Base-by-base conservation (phyloP, 2,888 invertebrate genomes). In the Baccha elongata region DNA sequence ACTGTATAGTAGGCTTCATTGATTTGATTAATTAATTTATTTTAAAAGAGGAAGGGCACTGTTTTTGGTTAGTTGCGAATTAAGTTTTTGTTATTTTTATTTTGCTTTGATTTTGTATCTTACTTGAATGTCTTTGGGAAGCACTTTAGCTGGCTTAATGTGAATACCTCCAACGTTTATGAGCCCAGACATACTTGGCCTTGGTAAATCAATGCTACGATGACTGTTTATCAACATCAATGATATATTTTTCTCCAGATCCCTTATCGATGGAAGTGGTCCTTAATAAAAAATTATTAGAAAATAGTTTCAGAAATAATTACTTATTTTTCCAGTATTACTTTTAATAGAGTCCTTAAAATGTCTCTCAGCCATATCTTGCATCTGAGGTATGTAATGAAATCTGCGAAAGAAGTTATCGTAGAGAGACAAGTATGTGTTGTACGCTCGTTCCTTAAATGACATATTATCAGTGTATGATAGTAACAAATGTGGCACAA, bases 161-260 rank as follows among this genome's bases (percentile, higher is more conserved):
- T 91, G 91, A 3, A 89, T 87, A 0, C 91, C 91, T 4, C 89
- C 91, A 53, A 91, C 89, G 85, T 89, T 87, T 7, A 91, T 84
- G 0, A 90, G 85, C 0, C 90, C 89, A 0, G 90, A 88, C 88
- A 90, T 90, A 4, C 89, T 87, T 0, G 93, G 92, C 32, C 91
- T 88, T 0, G 92, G 90, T 3, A 91, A 88, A 55, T 91, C 90
- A n/a, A 92, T 85, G 50, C 91, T 90, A 48, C 91, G 89, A 87
- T 93, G 93, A 8, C 91, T 91, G 86, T 93, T 93, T 1, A 92
- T 88, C 35, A 93, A 84, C 72, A 92, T 89, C 29, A 93, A 67
- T 0, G 92, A 92, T 6, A 92, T 90, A 53, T 91, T 91, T 10
- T 89, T 90, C 84, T 92, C 91, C 40, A 93, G 75, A 10, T 92